phyloP scores from a whole-genome alignment of 1,140 invertebrate genomes.

The Elymnias hypermnestra region DNA sequence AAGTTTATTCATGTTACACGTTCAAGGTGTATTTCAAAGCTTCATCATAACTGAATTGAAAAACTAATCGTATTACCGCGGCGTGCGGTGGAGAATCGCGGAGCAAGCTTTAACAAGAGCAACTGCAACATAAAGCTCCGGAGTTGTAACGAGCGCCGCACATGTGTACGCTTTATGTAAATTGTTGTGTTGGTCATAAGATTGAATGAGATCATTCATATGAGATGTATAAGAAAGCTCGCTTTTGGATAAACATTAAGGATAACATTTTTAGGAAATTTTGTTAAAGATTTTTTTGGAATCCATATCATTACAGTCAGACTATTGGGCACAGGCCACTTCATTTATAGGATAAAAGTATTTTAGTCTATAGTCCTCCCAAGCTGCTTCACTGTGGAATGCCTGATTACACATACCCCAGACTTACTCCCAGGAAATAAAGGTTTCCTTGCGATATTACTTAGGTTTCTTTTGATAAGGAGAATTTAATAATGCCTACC shows the following conservation, averaged over 20 bases:
- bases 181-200: constrained; percentile 12
- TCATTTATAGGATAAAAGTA: too few relatives aligned
- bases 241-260: background rate
- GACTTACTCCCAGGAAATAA: too few relatives aligned
- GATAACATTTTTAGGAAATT: too few relatives aligned
- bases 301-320: too few relatives aligned
- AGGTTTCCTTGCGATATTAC: too few relatives aligned
- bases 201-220: constrained; percentile 9
- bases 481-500: too few relatives aligned
- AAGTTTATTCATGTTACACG: constrained; percentile 17
- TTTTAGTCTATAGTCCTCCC: too few relatives aligned
- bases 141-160: constrained; percentile 5
- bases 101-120: constrained; percentile 4
- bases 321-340: too few relatives aligned
- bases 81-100: constrained; percentile 2
- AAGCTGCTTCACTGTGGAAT: too few relatives aligned
- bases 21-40: constrained; percentile 11
- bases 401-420: too few relatives aligned
- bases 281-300: too few relatives aligned
- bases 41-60: constrained; percentile 3
- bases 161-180: constrained; percentile 20
- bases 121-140: constrained; percentile 18
- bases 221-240: background rate
- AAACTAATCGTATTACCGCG: constrained; percentile 3
- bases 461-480: too few relatives aligned